These are phyloP conservation scores for Caenorhabditis japonica DNA, from an alignment of 2,888 invertebrate species.

Conservation along the genomic window DNA sequence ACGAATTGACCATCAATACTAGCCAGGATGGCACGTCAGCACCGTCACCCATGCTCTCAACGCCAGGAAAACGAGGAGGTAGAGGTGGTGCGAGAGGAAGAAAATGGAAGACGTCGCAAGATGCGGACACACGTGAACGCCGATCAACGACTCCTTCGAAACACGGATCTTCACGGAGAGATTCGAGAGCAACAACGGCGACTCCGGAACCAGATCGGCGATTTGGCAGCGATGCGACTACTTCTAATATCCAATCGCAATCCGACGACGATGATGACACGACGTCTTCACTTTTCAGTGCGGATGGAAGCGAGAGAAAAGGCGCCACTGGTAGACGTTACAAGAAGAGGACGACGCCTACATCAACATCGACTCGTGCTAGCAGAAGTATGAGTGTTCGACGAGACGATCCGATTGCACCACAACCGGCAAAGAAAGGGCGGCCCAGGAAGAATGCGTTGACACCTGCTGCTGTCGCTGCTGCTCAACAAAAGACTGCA, in stretches of 20 bases:
- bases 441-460: constrained; percentile 9
- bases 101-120: constrained; percentile 4
- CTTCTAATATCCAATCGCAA: background rate
- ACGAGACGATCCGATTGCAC: background rate
- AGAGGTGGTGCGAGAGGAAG: background rate
- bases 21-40: too few relatives aligned
- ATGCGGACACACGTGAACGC: background rate
- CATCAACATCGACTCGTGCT: background rate
- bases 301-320: constrained; percentile 1
- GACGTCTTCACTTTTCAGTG: background rate
- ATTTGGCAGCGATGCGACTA: too few relatives aligned
- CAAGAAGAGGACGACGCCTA: constrained; percentile 1
- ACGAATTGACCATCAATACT: too few relatives aligned
- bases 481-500: background rate
- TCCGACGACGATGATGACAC: background rate
- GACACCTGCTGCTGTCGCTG: background rate
- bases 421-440: constrained; percentile 16
- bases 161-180: background rate
- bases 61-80: background rate
- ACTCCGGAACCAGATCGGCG: background rate
- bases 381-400: background rate
- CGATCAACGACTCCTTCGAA: too few relatives aligned
- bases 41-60: background rate
- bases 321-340: background rate
- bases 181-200: background rate